A percentile compares a stretch with the other conserved stretches of the same genome.
Conservation (phyloP, 1,140 invertebrate species). For the Agrypnia vestita region DNA sequence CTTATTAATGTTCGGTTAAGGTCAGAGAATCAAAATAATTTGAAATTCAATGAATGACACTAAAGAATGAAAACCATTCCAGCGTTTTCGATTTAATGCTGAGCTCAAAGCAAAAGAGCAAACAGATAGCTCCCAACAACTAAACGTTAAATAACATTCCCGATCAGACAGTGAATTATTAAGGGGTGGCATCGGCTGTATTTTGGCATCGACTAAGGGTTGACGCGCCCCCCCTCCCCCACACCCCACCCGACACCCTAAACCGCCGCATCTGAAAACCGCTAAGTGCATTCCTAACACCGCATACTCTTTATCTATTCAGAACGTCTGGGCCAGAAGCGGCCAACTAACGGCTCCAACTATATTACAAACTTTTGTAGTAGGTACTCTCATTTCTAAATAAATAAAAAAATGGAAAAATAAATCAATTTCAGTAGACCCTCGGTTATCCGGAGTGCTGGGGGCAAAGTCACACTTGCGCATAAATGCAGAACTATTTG, state of each 20-base stretch:
- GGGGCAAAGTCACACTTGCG: no score
- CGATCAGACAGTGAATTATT: constrained; percentile 41
- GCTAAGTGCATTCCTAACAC: constrained; percentile 50
- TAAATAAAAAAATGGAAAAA: not conserved
- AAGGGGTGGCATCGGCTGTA: not conserved
- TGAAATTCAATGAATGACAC: not conserved
- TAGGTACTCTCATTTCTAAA: not conserved
- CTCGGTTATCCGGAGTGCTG: no score
- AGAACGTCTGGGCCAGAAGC: constrained; percentile 31
- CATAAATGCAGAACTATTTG: no score
- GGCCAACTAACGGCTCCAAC: not conserved
- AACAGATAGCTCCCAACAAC: not conserved
- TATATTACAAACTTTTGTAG: not conserved
- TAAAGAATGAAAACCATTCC: not conserved
- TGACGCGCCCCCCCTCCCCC: not conserved
- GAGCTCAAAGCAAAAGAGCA: not conserved
- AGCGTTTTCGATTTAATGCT: constrained; percentile 12
- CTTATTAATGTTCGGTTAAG: no score
- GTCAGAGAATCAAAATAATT: not conserved
- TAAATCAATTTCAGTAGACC: not conserved
- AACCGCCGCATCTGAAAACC: constrained; percentile 34
- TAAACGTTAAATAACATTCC: constrained; percentile 26
- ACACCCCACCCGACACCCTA: not conserved
- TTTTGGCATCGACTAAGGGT: constrained; percentile 14
- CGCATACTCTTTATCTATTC: constrained; percentile 45